Percentiles rank a stretch among this genome's conserved stretches.
These are phyloP conservation scores for Acanthosoma haemorrhoidale DNA, from an alignment of 2,888 invertebrate species.

Conservation along the genomic window DNA sequence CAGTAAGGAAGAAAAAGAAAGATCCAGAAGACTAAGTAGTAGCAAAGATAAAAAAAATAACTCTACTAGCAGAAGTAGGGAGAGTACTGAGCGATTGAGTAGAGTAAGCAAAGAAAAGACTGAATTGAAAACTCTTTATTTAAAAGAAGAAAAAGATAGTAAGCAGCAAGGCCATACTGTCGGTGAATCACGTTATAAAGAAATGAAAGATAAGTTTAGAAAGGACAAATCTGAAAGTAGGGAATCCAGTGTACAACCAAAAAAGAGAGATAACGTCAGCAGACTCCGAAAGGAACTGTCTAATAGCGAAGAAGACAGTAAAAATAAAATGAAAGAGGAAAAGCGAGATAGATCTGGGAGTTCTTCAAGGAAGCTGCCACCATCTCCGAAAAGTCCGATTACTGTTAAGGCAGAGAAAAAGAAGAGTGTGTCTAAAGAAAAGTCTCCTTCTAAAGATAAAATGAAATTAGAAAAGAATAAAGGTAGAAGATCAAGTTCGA, in stretches of 20 bases:
- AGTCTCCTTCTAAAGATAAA: conserved; percentile 26
- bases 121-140: neutral
- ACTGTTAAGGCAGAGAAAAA: conserved; percentile 41
- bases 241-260: conserved; percentile 10
- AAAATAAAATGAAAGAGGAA: neutral
- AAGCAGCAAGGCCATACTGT: neutral
- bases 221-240: conserved; percentile 44
- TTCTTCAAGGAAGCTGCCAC: neutral
- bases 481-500: conserved; percentile 34
- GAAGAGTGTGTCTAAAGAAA: conserved; percentile 36
- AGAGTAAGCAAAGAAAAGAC: conserved; percentile 41
- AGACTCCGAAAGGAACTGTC: conserved; percentile 1
- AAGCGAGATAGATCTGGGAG: conserved; percentile 15
- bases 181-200: conserved; percentile 14
- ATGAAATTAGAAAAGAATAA: conserved; percentile 30
- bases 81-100: conserved; percentile 24
- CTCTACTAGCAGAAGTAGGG: conserved; percentile 33
- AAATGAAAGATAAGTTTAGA: conserved; percentile 10
- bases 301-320: neutral
- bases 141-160: conserved; percentile 5
- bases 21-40: conserved; percentile 35
- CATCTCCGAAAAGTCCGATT: conserved; percentile 3
- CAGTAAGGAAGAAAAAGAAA: conserved; percentile 43
- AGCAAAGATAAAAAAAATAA: conserved; percentile 38
- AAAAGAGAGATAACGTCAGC: neutral